Evolutionary conservation across 1,140 invertebrate species (phyloP).

Genomic region (silkworm (Bombyx mori)): ASM3026992v2 NC_085119.1:12107501-12108000

Average conservation of each 20-base stretch:
- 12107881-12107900: constrained; percentile 76
- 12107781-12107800: constrained; percentile 63
- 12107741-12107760: constrained; percentile 55
- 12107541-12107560: constrained; percentile 65
- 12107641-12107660: constrained; percentile 21
- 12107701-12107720: constrained; percentile 35
- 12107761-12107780: constrained; percentile 50
- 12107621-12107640: constrained; percentile 55
- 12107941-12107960: constrained; percentile 74
- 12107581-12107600: constrained; percentile 57
- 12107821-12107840: constrained; percentile 48
- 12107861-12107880: constrained; percentile 49
- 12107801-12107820: constrained; percentile 45
- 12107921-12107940: constrained; percentile 76
- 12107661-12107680: too few species aligned
- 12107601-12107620: constrained; percentile 52
- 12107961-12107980: constrained; percentile 55
- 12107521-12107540: constrained; percentile 64
- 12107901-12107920: constrained; percentile 75
- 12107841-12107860: constrained; percentile 47
- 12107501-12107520: constrained; percentile 43
- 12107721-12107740: constrained; percentile 48
- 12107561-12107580: constrained; percentile 66
- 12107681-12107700: constrained; percentile 9
- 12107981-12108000: constrained; percentile 33